Conservation (phyloP, 2,888 invertebrate species). For the Aphrophora alni region DNA sequence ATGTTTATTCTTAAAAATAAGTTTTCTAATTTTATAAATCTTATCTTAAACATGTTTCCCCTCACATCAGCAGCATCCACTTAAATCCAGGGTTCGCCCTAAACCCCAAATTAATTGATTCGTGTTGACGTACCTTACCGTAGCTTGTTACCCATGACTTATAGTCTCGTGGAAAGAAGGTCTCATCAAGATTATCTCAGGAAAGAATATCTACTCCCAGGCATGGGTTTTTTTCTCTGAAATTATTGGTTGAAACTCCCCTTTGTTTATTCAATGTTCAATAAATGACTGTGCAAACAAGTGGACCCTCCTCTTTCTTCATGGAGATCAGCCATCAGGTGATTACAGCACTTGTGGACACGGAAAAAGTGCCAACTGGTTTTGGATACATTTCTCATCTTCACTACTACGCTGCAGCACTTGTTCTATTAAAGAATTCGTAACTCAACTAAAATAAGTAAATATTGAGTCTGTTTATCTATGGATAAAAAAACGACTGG, state of each 20-base stretch:
- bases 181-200: neutral
- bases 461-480: too few species aligned
- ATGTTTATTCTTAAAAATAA: too few species aligned
- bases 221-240: constrained; percentile 9
- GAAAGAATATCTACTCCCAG: neutral
- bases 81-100: neutral
- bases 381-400: too few species aligned
- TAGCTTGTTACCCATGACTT: neutral
- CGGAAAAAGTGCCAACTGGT: neutral
- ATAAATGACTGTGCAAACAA: constrained; percentile 27
- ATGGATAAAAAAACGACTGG: too few species aligned
- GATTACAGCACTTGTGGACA: neutral
- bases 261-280: constrained; percentile 26
- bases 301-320: neutral
- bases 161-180: neutral
- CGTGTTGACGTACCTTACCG: neutral
- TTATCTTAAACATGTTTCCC: too few species aligned
- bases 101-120: neutral
- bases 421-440: too few species aligned
- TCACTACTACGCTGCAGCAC: too few species aligned
- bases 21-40: too few species aligned
- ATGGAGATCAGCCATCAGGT: neutral
- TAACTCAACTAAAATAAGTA: too few species aligned
- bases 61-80: too few species aligned
- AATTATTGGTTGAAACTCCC: constrained; percentile 20